Evolutionary conservation across 1,140 invertebrate species (phyloP), one percentile per base, ranked within the genome.

Genomic region (Telenomus remus): DNA sequence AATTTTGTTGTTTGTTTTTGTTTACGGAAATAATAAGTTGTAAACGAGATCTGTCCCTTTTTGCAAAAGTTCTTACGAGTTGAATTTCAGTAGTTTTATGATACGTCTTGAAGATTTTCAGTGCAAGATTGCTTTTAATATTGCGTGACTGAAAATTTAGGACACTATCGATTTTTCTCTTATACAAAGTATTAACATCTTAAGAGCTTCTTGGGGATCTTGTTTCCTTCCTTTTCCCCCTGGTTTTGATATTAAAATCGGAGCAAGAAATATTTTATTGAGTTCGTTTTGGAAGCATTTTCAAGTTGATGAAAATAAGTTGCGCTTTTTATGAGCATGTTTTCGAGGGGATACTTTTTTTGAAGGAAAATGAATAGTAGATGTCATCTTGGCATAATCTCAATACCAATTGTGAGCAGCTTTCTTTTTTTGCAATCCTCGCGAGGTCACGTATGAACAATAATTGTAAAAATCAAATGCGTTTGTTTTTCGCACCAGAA

Each of bases 341-440:
- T 27, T 27, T 27, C 6, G 19, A 27, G 2, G 19, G 19, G 19
- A 27, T 27, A 27, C 19, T 27, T 39, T 39, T 39, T 39, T 1
- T 39, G n/a, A 39, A 39, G n/a, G 1, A 39, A 39, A 39, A n/a
- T 9, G 37, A 39, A 2, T 2, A 39, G 9, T 39, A 2, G 37
- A 39, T 39, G 37, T 39, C 37, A 39, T 39, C 37, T 39, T 9
- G n/a, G n/a, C 9, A n/a, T n/a, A 39, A 39, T 39, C 9, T 39
- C n/a, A 39, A 39, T 39, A 39, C n/a, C 37, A 39, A 39, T 39
- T 39, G n/a, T 39, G 9, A n/a, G 37, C 37, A n/a, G n/a, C n/a
- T 39, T 39, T 39, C n/a, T 39, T 10, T 39, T 10, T 39, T 39
- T 35, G 37, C 19, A 27, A 27, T 1, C 19, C 12, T 56, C 44